These are phyloP conservation scores for Metellina segmentata DNA, from an alignment of 2,888 invertebrate genomes.

Conservation along the genomic window DNA sequence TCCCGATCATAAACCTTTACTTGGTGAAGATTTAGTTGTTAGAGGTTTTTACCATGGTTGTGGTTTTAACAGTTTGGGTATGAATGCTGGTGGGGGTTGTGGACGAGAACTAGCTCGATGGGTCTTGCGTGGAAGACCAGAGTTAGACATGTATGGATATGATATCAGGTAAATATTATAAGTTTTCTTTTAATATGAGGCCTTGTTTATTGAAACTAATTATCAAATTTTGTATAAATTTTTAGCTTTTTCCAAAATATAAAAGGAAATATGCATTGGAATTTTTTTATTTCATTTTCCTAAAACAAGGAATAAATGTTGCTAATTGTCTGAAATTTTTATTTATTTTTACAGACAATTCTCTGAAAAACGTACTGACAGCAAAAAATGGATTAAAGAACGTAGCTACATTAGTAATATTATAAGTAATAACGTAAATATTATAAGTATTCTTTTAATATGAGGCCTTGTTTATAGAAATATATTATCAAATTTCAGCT, in stretches of 20 bases:
- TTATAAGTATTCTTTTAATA: neutral
- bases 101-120: constrained; percentile 92
- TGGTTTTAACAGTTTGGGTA: constrained; percentile 94
- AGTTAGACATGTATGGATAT: constrained; percentile 91
- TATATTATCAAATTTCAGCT: neutral
- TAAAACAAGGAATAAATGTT: neutral
- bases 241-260: neutral
- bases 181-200: neutral
- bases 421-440: constrained; percentile 79
- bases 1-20: constrained; percentile 92
- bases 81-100: constrained; percentile 95
- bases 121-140: constrained; percentile 91
- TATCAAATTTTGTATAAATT: neutral
- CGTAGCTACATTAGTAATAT: constrained; percentile 85
- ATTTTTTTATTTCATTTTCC: neutral
- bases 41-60: constrained; percentile 91
- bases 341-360: constrained; percentile 84
- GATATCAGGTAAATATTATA: constrained; percentile 86
- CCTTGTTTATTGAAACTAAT: neutral
- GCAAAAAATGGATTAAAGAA: constrained; percentile 89
- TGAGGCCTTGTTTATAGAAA: neutral
- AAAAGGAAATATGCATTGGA: neutral
- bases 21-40: constrained; percentile 85
- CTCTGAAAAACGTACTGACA: constrained; percentile 86
- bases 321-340: neutral